Evolutionary conservation across 1,140 invertebrate species (phyloP), one percentile per base, ranked within the genome.

Genomic region (Saccostrea glomerata): DNA sequence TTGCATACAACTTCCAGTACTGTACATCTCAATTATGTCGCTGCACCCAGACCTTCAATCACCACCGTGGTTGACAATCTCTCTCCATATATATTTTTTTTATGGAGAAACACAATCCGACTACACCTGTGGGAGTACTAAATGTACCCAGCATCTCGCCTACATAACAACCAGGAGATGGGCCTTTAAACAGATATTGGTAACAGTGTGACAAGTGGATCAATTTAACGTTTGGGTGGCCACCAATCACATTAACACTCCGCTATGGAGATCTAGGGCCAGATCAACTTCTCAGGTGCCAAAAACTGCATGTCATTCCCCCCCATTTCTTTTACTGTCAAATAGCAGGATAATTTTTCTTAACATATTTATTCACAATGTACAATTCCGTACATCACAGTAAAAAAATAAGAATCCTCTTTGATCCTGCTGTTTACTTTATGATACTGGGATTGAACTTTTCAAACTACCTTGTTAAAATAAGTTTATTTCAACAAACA

Each of bases 181-280:
- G 23, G 25, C 36, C 70, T 30, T 30, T 77, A 77, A 36, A 77
- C 70, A 77, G 70, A 77, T 77, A 77, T 77, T 77, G 13, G 25
- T 77, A 77, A 77, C 70, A 77, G 70, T 77, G 70, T 77, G 25
- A 77, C 70, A 36, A 30, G 23, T 36, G 70, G 70, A 77, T 77
- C 70, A 77, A 77, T 77, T 77, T 77, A 77, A 77, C 70, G 70
- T 77, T 77, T 77, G 70, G 70, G 70, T 77, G 70, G 70, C 36
- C 70, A 77, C 23, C 25, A 30, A 36, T 77, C 70, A 77, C 70
- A 77, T 77, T 77, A 77, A 77, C 70, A 77, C 70, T 77, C 70
- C 25, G 30, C 25, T 25, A 77, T 77, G 70, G 70, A 36, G 25
- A 77, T 77, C 70, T 12, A 36, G 30, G 30, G 15, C 23, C 15